Evolutionary conservation across 2,888 invertebrate species (phyloP).

Genomic region (Polymixis flavicincta): DNA sequence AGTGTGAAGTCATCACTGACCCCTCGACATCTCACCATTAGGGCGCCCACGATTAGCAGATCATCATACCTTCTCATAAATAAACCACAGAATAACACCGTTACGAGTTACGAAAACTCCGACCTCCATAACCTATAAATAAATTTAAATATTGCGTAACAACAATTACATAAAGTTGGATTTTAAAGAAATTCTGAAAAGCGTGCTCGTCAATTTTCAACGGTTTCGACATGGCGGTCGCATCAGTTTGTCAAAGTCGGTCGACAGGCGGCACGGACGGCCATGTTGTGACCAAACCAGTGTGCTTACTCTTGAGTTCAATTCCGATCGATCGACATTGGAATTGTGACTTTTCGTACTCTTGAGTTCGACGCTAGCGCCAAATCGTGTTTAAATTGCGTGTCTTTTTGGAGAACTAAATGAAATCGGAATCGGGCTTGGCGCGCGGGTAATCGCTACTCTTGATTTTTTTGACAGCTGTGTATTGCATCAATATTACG

Average conservation of each 20-base stretch:
- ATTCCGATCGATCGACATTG: too few species aligned
- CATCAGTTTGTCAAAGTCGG: constrained; percentile 68
- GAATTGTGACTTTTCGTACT: too few species aligned
- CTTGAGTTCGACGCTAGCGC: too few species aligned
- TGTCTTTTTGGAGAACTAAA: too few species aligned
- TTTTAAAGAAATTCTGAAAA: constrained; percentile 66
- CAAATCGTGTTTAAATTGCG: too few species aligned
- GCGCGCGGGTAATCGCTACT: too few species aligned
- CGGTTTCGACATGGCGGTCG: constrained; percentile 66
- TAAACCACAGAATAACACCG: constrained; percentile 43
- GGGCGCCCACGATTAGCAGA: constrained; percentile 68
- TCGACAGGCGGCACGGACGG: constrained; percentile 49
- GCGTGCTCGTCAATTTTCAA: constrained; percentile 69
- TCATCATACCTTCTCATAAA: constrained; percentile 48
- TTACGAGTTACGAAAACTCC: constrained; percentile 43
- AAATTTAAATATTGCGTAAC: constrained; percentile 53
- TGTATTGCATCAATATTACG: too few species aligned
- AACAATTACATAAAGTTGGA: constrained; percentile 63
- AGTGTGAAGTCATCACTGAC: constrained; percentile 73
- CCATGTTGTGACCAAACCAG: constrained; percentile 52
- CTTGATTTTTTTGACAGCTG: too few species aligned
- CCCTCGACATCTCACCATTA: constrained; percentile 71
- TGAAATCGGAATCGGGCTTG: too few species aligned
- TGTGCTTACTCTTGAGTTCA: too few species aligned
- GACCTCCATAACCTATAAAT: constrained; percentile 43